Conservation (phyloP, 1,140 invertebrate genomes). For the Drosophila sturtevanti region DNA sequence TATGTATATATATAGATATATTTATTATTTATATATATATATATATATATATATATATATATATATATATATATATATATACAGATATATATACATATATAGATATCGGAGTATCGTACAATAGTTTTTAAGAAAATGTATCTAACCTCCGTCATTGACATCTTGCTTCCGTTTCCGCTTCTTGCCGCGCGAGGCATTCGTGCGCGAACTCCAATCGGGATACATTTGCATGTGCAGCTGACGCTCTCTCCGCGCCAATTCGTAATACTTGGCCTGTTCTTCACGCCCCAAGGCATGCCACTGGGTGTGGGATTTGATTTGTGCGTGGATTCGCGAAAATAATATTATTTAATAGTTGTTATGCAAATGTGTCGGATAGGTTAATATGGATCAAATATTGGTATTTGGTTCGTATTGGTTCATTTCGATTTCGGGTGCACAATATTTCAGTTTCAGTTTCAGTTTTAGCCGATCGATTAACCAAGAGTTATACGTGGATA, state of each 20-base stretch:
- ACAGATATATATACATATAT: conserved; percentile 1
- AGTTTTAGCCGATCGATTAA: conserved; percentile 17
- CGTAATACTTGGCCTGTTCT: conserved; percentile 99
- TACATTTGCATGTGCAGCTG: conserved; percentile 99
- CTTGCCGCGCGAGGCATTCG: conserved; percentile 98
- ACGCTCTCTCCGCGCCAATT: conserved; percentile 98
- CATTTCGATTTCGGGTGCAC: conserved; percentile 14
- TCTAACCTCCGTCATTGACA: conserved; percentile 95
- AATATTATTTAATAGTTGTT: conserved; percentile 46
- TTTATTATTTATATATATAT: not conserved
- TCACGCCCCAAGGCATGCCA: conserved; percentile 99
- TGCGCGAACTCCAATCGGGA: conserved; percentile 99
- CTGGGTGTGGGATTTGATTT: conserved; percentile 83
- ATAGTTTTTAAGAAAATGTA: conserved; percentile 58
- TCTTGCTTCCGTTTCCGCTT: conserved; percentile 99
- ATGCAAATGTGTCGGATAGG: conserved; percentile 27
- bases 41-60: not conserved
- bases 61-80: not conserved
- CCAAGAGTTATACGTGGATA: conserved; percentile 11
- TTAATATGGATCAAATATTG: conserved; percentile 8
- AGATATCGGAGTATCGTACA: conserved; percentile 32
- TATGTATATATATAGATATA: conserved; percentile 7
- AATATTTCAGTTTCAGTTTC: conserved; percentile 27
- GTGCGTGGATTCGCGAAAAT: conserved; percentile 40
- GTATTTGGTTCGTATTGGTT: conserved; percentile 7